Base-by-base conservation (phyloP, 2,888 invertebrate genomes). In the Limnephilus rhombicus region DNA sequence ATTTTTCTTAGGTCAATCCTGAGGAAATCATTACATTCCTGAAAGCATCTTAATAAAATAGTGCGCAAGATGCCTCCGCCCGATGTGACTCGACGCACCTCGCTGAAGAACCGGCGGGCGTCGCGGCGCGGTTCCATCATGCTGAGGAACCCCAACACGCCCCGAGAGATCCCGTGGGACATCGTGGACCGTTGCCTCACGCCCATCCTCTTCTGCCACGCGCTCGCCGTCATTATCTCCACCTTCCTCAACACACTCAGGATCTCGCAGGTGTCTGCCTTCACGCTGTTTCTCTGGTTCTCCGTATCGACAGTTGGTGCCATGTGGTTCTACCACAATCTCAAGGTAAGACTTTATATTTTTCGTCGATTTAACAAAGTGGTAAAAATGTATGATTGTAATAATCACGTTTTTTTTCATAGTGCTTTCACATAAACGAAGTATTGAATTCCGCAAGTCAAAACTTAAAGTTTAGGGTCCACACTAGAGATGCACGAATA, bases 251-350 rank as follows among this genome's bases (percentile, higher is more conserved):
- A 98, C 95, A 96, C 97, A 81, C 95, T 98, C 93, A 97, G 97
- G 94, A 97, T 98, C 94, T 98, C 98, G 94, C 97, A 97, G 94
- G 96, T 98, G 93, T 97, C 98, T 15, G 97, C 98, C 91, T 97
- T 98, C 95, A 97, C 98, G 13, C 96, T 98, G 31, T 98, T 98
- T 95, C 97, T 98, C 68, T 97, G 98, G 96, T 98, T 98, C 94
- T 96, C 97, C 89, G 96, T 98, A 94, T 97, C 98, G 89, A 97
- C 97, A 92, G 96, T 98, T 93, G 98, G 98, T 45, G 97, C 97
- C 3, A 97, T 98, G 15, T 96, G 98, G 95, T 98, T 98, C 95
- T 98, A 98, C 95, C 98, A 98, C 94, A 98, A 98, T 94, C 96
- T 98, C 89, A 98, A 98, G 97, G 98, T 98, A 96, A 96, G 96